These are phyloP conservation scores for Leucoptera coffeella DNA, from an alignment of 2,888 invertebrate genomes.

Conservation along the genomic window DNA sequence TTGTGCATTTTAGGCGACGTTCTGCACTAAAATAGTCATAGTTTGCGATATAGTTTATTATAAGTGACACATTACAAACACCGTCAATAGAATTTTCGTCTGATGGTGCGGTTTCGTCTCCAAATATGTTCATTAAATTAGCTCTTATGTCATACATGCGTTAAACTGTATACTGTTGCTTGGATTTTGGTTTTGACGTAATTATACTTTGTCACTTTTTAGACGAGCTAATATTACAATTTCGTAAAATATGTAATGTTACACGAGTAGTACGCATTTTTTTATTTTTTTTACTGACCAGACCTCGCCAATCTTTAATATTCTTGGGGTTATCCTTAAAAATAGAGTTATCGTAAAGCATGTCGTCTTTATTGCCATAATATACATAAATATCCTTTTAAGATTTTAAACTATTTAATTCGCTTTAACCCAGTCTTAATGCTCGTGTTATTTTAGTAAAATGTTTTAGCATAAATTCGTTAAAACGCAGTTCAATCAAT, in stretches of 20 bases:
- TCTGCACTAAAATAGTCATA: constrained; percentile 4
- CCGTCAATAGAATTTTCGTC: constrained; percentile 2
- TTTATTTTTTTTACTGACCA: constrained; percentile 5
- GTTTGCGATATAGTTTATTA: constrained; percentile 3
- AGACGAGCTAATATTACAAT: constrained; percentile 4
- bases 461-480: constrained; percentile 6
- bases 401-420: constrained; percentile 3
- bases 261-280: constrained; percentile 3
- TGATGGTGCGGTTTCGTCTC: constrained; percentile 2
- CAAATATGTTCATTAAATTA: constrained; percentile 3
- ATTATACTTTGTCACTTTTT: constrained; percentile 4
- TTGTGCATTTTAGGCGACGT: constrained; percentile 4
- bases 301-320: constrained; percentile 6
- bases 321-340: constrained; percentile 5
- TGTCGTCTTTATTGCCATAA: constrained; percentile 1
- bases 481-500: constrained; percentile 4
- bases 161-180: constrained; percentile 3
- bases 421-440: constrained; percentile 2
- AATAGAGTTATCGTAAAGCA: constrained; percentile 5
- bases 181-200: constrained; percentile 3
- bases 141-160: constrained; percentile 3
- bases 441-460: constrained; percentile 3
- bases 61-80: constrained; percentile 3
- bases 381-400: constrained; percentile 2
- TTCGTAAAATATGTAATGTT: constrained; percentile 4